Base-by-base conservation (phyloP, 2,797 vertebrate species). In the Hirundo rustica region DNA sequence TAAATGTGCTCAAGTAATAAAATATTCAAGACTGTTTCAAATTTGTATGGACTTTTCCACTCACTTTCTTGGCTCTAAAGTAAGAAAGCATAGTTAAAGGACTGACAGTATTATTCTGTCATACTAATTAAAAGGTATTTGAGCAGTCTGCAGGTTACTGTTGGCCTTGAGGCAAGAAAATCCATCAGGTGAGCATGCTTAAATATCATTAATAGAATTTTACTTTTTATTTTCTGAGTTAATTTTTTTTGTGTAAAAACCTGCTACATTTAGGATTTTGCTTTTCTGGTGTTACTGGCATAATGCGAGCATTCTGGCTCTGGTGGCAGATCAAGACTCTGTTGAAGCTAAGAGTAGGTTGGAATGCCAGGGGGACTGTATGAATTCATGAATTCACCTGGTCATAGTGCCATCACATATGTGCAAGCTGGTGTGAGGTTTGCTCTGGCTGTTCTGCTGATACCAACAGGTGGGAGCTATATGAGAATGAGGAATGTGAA, bases 1-100 rank as follows among this genome's bases (percentile, higher is more conserved):
- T 92, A 78, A 93, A 83, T 74, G 65, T 15, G 1, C 71, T 82
- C 47, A 94, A 76, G 62, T 89, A 88, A 83, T 87, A 89, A 95
- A 90, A 77, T 91, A 57, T 50, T 85, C 40, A 82, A 67, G 22
- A 95, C 58, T 34, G 7, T 55, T 95, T 96, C 54, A 81, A 54
- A 78, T 96, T 81, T 91, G 7, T 94, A 87, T 85, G 62, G 82
- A 77, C 51, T 88, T 89, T 91, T 93, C 20, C 80, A 65, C 48
- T 91, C 78, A 77, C 45, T 95, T 95, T 95, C 95, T 97, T 97
- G 88, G 57, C 88, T 96, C 50, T 54, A 93, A 93, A 93, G 23
- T 85, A 80, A 89, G 84, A 92, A 84, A 44, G 50, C 5, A 1
- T 62, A 58, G 58, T 81, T 95, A 92, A 96, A 95, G 94, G 83